Conservation (phyloP, 2,113 vertebrate species). For the Bubo bubo region DNA sequence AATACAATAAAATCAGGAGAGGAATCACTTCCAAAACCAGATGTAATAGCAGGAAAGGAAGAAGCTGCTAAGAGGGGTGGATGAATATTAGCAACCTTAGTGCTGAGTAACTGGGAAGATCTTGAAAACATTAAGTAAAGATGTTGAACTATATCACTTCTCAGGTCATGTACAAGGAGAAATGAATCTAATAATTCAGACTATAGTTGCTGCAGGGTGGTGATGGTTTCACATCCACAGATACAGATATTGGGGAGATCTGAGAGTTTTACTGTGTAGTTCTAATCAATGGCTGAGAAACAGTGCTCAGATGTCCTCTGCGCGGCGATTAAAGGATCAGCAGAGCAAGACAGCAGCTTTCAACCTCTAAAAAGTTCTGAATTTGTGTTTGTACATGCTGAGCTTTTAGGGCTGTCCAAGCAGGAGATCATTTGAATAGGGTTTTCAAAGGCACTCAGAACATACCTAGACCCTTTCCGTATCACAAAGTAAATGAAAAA, state of each 20-base stretch:
- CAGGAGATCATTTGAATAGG: slow-evolving; percentile 9
- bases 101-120: background rate
- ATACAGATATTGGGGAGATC: background rate
- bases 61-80: background rate
- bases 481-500: background rate
- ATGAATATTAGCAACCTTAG: background rate
- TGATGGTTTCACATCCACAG: background rate
- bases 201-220: background rate
- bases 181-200: background rate
- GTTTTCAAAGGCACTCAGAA: slow-evolving; percentile 29
- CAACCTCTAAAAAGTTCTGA: background rate
- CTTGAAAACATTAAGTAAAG: background rate
- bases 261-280: background rate
- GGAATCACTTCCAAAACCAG: background rate
- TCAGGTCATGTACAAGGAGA: background rate
- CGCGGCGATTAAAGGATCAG: background rate
- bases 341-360: slow-evolving; percentile 28
- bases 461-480: background rate
- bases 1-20: background rate
- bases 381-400: background rate
- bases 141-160: background rate
- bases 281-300: background rate
- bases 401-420: background rate
- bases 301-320: background rate
- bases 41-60: background rate